Base-by-base conservation (phyloP, 2,888 invertebrate genomes). In the Drosophila mayaguana region DNA sequence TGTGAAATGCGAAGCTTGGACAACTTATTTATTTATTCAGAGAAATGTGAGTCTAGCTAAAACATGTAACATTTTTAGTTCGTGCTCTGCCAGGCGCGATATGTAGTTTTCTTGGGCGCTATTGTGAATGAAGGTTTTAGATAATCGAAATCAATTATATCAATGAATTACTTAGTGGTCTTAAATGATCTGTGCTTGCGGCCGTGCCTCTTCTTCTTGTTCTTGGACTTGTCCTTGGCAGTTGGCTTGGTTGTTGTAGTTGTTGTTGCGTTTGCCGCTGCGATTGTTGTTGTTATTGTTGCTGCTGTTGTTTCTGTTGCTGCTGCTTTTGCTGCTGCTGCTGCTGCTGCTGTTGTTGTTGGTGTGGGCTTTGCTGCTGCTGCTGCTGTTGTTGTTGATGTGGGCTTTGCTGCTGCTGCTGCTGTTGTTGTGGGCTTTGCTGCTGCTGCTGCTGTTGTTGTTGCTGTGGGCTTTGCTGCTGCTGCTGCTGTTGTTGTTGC, bases 111-210 rank as follows among this genome's bases (percentile, higher is more conserved):
- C 3, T 32, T n/a, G 9, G 6, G 38, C 18, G 22, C 18, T 6
- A 11, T 9, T n/a, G n/a, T 16, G 8, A 20, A 16, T 32, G 16
- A n/a, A 16, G 5, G 8, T 14, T 14, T 22, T 34, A 4, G n/a
- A 20, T 57, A 1, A 28, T 32, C 3, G 3, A n/a, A 25, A 12
- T 8, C 0, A 18, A 32, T n/a, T n/a, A 14, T 7, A 5, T 12
- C 0, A 34, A 3, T 22, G 9, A 18, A 28, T 40, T 48, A 28
- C n/a, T 20, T 32, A 12, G 7, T 28, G 7, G 28, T 12, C 22
- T 53, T 36, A 16, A 2, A n/a, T n/a, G 48, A 40, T 51, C 28
- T 61, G 40, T 61, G 53, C 5, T 53, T 61, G 3, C 20, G 60
- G 5, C 20, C 40, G 16, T 9, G 12, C 8, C 22, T 8, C 45